Conservation (phyloP, 2,113 vertebrate species). For the Ciconia maguari region DNA sequence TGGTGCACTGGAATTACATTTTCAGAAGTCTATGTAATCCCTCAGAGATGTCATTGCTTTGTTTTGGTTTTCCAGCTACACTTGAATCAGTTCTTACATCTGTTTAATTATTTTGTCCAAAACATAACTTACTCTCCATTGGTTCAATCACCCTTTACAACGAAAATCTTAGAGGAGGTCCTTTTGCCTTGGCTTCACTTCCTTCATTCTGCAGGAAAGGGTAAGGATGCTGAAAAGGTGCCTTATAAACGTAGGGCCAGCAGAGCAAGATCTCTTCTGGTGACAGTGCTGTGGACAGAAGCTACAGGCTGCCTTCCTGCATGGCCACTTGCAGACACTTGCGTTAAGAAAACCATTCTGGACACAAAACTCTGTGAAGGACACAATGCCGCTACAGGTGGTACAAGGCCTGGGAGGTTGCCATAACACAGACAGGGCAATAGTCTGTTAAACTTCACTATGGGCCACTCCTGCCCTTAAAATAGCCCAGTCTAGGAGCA, state of each 20-base stretch:
- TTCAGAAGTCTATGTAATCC: background rate
- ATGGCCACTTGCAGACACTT: background rate
- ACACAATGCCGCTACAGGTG: background rate
- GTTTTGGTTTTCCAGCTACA: background rate
- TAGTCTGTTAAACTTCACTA: background rate
- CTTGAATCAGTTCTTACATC: background rate
- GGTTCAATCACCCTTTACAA: background rate
- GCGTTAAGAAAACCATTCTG: background rate
- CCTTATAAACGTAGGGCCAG: background rate
- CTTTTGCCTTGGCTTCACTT: background rate
- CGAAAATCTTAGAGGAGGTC: background rate
- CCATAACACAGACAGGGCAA: background rate
- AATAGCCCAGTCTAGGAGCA: background rate
- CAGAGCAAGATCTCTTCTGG: background rate
- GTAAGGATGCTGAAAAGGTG: background rate
- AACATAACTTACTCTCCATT: background rate
- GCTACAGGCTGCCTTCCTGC: background rate
- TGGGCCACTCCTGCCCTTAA: background rate
- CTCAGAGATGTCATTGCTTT: background rate
- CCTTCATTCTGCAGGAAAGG: background rate
- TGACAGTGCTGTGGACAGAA: background rate
- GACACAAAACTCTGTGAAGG: background rate
- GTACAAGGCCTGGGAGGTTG: background rate
- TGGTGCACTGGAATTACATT: background rate
- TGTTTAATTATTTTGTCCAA: background rate